phyloP scores from a whole-genome alignment of 2,113 vertebrate species.

The Chaenogobius annularis region DNA sequence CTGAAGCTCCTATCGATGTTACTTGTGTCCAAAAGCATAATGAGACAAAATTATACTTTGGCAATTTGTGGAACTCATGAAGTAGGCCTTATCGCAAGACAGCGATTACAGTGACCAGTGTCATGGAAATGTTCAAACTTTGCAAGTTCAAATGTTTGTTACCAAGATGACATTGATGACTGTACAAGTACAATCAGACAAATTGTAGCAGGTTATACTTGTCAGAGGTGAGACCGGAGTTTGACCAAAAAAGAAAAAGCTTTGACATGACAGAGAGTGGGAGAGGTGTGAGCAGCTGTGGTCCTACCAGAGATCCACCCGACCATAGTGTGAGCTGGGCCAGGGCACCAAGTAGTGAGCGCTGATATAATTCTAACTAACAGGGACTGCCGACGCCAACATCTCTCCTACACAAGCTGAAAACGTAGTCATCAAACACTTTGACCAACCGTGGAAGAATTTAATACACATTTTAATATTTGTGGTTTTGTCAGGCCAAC shows the following conservation, averaged over 20 bases:
- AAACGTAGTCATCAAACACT: not conserved
- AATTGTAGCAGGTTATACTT: slow-evolving; percentile 25
- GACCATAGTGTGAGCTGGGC: slow-evolving; percentile 7
- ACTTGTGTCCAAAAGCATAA: slow-evolving; percentile 37
- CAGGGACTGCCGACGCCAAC: slow-evolving; percentile 20
- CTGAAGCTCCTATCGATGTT: slow-evolving; percentile 40
- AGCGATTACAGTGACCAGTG: not conserved
- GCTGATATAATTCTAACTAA: slow-evolving; percentile 25
- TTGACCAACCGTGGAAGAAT: not conserved
- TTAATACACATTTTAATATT: not conserved
- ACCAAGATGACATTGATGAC: too few relatives aligned
- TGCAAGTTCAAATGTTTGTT: not conserved
- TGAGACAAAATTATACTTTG: not conserved
- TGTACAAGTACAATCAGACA: not conserved
- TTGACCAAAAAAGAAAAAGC: slow-evolving; percentile 49
- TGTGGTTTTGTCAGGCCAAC: not conserved
- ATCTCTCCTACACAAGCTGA: slow-evolving; percentile 5
- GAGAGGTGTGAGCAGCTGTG: slow-evolving; percentile 31
- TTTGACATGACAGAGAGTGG: slow-evolving; percentile 44
- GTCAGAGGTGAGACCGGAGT: slow-evolving; percentile 20
- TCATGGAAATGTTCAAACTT: not conserved
- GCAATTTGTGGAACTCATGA: not conserved
- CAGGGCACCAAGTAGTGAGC: slow-evolving; percentile 30
- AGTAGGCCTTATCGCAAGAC: slow-evolving; percentile 22
- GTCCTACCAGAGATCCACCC: slow-evolving; percentile 16